phyloP scores from a whole-genome alignment of 92 coral and sea anemone species.

The Phymanthus crucifer region DNA sequence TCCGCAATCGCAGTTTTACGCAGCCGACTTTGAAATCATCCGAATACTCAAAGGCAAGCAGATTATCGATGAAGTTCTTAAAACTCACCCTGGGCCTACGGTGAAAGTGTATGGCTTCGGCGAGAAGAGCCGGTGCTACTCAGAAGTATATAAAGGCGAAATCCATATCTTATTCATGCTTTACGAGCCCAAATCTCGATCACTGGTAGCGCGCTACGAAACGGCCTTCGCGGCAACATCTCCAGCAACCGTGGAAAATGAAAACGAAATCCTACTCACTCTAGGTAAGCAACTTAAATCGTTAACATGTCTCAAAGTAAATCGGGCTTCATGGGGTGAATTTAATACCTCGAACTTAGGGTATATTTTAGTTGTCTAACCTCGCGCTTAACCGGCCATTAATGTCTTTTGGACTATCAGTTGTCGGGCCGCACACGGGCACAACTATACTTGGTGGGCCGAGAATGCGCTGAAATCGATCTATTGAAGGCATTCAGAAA shows the following conservation, averaged over 20 bases:
- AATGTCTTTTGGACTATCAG: background rate
- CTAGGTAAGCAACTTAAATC: slow-evolving; percentile 70
- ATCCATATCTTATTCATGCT: slow-evolving; percentile 75
- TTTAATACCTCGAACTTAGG: slow-evolving; percentile 8
- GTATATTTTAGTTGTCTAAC: slow-evolving; percentile 2
- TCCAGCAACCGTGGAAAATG: slow-evolving; percentile 66
- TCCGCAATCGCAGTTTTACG: slow-evolving; percentile 46
- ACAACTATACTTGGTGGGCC: background rate
- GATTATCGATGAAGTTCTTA: slow-evolving; percentile 71
- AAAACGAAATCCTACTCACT: slow-evolving; percentile 67
- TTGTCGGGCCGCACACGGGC: slow-evolving; percentile 9
- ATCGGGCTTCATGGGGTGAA: background rate
- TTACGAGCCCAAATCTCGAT: slow-evolving; percentile 52
- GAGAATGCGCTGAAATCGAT: slow-evolving; percentile 3
- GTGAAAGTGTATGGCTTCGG: slow-evolving; percentile 88
- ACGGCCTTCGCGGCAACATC: slow-evolving; percentile 86
- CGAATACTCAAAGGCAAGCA: slow-evolving; percentile 78
- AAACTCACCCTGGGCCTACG: slow-evolving; percentile 53
- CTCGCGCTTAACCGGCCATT: slow-evolving; percentile 1
- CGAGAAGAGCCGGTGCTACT: slow-evolving; percentile 61
- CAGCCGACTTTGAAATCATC: slow-evolving; percentile 82
- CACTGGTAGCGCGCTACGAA: slow-evolving; percentile 77
- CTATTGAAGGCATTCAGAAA: background rate
- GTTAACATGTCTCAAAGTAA: background rate
- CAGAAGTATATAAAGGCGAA: slow-evolving; percentile 73